Conservation (phyloP, 2,797 vertebrate genomes). For the Cossypha heuglini region DNA sequence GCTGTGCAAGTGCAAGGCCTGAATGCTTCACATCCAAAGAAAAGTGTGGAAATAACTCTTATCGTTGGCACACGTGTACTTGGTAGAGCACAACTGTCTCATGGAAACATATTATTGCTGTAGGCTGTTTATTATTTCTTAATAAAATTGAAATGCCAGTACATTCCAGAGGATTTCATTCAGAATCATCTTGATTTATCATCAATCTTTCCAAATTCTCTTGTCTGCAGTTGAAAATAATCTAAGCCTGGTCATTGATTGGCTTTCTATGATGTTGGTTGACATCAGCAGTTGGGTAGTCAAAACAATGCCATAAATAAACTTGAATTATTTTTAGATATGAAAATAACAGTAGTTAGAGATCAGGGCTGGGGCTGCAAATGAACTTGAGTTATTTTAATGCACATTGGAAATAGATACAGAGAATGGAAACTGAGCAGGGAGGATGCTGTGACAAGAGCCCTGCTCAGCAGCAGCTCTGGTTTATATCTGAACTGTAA, state of each 20-base stretch:
- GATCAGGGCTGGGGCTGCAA: constrained; percentile 16
- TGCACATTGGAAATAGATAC: constrained; percentile 2
- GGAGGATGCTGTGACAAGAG: background rate
- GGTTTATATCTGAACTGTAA: background rate
- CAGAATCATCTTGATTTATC: constrained; percentile 65
- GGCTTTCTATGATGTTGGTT: background rate
- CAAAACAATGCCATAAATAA: constrained; percentile 56
- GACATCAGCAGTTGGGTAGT: constrained; percentile 42
- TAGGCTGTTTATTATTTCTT: background rate
- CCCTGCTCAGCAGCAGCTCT: background rate
- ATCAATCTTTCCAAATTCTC: constrained; percentile 53
- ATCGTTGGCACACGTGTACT: background rate
- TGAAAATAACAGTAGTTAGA: constrained; percentile 1
- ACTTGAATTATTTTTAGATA: constrained; percentile 30
- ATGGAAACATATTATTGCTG: background rate
- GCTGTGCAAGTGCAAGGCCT: background rate
- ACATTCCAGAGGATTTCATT: background rate
- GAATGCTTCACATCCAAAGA: background rate
- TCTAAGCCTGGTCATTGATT: constrained; percentile 48
- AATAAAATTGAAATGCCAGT: constrained; percentile 7
- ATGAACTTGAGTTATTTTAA: constrained; percentile 30
- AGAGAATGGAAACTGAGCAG: background rate
- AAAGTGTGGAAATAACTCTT: background rate
- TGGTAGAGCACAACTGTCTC: background rate
- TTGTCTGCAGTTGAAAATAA: constrained; percentile 53